Base-by-base conservation (phyloP, 64 coral and sea anemone species). In the Actinia equina region DNA sequence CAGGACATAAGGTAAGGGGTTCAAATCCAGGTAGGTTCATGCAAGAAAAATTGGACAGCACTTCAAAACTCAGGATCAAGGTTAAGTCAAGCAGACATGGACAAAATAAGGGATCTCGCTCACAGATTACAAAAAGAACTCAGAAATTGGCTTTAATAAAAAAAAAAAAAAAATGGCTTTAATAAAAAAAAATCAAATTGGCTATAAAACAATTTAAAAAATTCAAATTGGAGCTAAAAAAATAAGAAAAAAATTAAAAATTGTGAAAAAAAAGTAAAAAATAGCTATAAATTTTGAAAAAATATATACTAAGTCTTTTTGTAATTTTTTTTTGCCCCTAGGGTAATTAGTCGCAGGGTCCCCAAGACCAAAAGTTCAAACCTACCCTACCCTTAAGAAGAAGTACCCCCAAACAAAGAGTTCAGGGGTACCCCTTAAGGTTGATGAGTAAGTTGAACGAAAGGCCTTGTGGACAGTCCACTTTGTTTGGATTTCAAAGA, bases 291-390 rank as follows among this genome's bases (percentile, higher is more conserved):
- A 59, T 65, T 65, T 65, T 65, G 62, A 49, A 59, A 59, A 59
- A 59, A 59, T 65, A 3, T 65, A 65, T 65, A 65, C 62, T 65
- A 65, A 65, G 62, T 65, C 62, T 65, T 65, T 65, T 65, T 65
- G 18, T 8, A 65, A 22, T 20, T 65, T 65, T 65, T 65, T 65
- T 65, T 22, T 22, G 62, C 19, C 62, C 62, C 62, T 65, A 20
- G 17, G 6, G 17, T n/a, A 7, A 7, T 65, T 65, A 65, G 62
- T n/a, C 22, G 62, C 5, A 65, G 62, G 62, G 62, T 65, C 62
- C 62, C 17, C 19, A 22, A 65, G 62, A n/a, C 19, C 22, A 65
- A 65, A 65, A 65, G 62, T 65, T 65, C 62, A 7, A 65, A 65
- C 62, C 62, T 65, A 19, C 62, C 62, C 62, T 65, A 18, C 62